phyloP scores from a whole-genome alignment of 2,797 vertebrate species.

The Aphelocoma californica region DNA sequence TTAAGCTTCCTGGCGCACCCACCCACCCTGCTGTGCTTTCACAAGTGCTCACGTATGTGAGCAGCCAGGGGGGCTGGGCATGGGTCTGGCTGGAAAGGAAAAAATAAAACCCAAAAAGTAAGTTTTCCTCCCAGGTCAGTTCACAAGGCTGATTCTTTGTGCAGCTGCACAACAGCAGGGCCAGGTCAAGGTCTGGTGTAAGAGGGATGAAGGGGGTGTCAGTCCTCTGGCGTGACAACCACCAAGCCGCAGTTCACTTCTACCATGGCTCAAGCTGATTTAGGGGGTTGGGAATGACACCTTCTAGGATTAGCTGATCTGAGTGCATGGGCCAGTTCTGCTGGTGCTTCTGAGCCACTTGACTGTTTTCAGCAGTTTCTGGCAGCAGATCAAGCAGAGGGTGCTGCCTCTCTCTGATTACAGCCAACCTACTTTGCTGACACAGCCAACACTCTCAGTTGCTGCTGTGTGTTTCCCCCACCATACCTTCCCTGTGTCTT shows the following conservation, averaged over 20 bases:
- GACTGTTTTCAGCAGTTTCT: not conserved
- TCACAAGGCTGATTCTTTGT: not conserved
- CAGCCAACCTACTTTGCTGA: not conserved
- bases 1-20: not conserved
- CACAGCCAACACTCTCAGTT: fast-evolving
- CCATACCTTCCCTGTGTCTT: not conserved
- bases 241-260: not conserved
- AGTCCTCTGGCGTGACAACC: fast-evolving
- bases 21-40: not conserved
- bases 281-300: not conserved
- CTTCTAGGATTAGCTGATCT: not conserved
- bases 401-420: not conserved
- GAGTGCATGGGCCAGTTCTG: not conserved
- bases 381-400: not conserved
- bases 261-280: not conserved
- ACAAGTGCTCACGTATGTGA: not conserved
- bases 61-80: not conserved
- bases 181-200: not conserved
- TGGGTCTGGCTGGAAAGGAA: not conserved
- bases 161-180: not conserved
- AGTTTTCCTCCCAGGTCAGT: not conserved
- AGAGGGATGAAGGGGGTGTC: not conserved
- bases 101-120: not conserved
- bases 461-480: not conserved
- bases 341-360: not conserved